A percentile compares a stretch with the other conserved stretches of the same genome.
Conservation (phyloP, 1,140 invertebrate genomes). For the Drosophila albomicans region DNA sequence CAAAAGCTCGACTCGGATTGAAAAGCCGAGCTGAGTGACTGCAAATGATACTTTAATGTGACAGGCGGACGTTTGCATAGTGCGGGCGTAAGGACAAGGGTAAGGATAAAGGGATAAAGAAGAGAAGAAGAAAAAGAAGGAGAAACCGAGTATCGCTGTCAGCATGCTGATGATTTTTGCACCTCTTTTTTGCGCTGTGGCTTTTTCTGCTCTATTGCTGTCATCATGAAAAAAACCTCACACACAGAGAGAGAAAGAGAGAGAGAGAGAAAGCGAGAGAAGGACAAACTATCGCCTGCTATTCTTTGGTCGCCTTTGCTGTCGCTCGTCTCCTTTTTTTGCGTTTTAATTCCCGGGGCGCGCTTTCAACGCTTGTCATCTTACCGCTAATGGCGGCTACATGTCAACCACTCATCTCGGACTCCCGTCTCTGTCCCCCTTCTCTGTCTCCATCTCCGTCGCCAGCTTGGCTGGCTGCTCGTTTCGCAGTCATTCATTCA, state of each 20-base stretch:
- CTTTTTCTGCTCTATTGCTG: constrained; percentile 69
- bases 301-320: constrained; percentile 31
- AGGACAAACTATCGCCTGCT: constrained; percentile 56
- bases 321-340: background rate
- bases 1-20: constrained; percentile 40
- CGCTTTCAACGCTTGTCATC: constrained; percentile 81
- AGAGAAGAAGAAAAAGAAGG: background rate
- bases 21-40: constrained; percentile 63
- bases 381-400: constrained; percentile 82
- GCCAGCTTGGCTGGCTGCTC: constrained; percentile 53
- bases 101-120: background rate
- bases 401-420: constrained; percentile 81
- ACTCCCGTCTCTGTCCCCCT: constrained; percentile 8
- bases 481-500: constrained; percentile 68
- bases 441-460: constrained; percentile 1
- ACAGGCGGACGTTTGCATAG: constrained; percentile 50
- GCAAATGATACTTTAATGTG: constrained; percentile 82
- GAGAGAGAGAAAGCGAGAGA: background rate
- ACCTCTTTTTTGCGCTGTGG: constrained; percentile 65
- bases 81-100: background rate
- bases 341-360: constrained; percentile 80
- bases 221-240: constrained; percentile 43
- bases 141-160: constrained; percentile 46
- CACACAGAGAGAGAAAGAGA: background rate
- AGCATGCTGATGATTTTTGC: constrained; percentile 79